phyloP scores from a whole-genome alignment of 1,140 invertebrate species.

The Cecropterus lyciades region DNA sequence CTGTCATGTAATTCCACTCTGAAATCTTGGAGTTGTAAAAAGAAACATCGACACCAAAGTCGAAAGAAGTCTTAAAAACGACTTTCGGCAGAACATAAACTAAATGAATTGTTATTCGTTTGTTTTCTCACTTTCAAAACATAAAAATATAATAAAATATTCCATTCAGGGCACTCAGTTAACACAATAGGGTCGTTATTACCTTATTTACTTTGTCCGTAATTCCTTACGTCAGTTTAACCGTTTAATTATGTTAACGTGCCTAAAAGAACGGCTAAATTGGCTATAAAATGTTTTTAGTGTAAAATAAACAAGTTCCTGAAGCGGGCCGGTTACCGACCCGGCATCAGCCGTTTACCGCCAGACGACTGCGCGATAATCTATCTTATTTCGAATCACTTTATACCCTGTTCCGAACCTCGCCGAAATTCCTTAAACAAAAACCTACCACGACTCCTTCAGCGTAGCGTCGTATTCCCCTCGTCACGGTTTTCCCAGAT shows the following conservation, averaged over 20 bases:
- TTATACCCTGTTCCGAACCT: conserved; percentile 28
- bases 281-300: conserved; percentile 30
- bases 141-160: too few relatives aligned
- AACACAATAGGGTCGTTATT: conserved; percentile 1
- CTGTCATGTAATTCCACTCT: too few relatives aligned
- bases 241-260: conserved; percentile 22
- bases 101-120: too few relatives aligned
- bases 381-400: conserved; percentile 34
- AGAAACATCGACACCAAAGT: too few relatives aligned
- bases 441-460: neutral
- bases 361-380: conserved; percentile 36
- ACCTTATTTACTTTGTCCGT: neutral
- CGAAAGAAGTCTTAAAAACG: too few relatives aligned
- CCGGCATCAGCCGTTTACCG: conserved; percentile 26
- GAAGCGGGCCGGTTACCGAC: conserved; percentile 25
- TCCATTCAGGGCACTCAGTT: neutral
- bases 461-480: neutral
- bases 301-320: conserved; percentile 26
- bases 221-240: conserved; percentile 7
- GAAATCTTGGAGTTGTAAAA: too few relatives aligned
- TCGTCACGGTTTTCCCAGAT: neutral
- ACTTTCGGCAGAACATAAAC: too few relatives aligned
- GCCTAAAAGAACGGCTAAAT: conserved; percentile 15
- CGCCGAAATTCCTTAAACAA: neutral
- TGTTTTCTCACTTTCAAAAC: too few relatives aligned